Percentiles rank a stretch among this genome's conserved stretches.
These are phyloP conservation scores for Allobates femoralis DNA, from an alignment of 2,797 vertebrate species.

Conservation along the genomic window DNA sequence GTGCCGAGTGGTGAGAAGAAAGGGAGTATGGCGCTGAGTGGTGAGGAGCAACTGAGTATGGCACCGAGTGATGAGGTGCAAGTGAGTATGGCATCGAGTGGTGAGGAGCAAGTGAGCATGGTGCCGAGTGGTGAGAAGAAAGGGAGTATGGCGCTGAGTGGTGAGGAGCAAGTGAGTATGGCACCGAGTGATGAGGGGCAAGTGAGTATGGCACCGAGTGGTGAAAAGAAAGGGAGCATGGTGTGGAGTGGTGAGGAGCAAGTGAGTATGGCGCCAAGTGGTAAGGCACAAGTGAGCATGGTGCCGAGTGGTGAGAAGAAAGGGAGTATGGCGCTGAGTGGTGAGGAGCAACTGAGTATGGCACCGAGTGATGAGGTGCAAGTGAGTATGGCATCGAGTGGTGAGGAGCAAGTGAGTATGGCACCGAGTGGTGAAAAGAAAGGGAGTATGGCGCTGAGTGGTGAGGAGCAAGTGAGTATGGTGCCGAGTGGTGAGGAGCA, in stretches of 20 bases:
- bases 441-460: not conserved
- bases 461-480: not conserved
- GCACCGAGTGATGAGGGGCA: not conserved
- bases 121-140: not conserved
- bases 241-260: not conserved
- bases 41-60: not conserved
- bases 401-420: not conserved
- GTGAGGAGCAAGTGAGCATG: not conserved
- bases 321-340: not conserved
- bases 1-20: not conserved
- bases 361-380: not conserved
- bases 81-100: not conserved
- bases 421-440: not conserved
- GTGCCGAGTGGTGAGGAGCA: not conserved
- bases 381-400: not conserved
- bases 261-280: no score
- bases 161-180: not conserved
- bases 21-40: not conserved
- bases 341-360: not conserved
- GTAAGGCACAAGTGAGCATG: not conserved
- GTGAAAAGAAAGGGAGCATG: not conserved
- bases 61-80: not conserved
- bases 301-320: not conserved
- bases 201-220: not conserved
- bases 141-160: not conserved